phyloP scores from a whole-genome alignment of 2,797 vertebrate genomes.

The Sparus aurata region DNA sequence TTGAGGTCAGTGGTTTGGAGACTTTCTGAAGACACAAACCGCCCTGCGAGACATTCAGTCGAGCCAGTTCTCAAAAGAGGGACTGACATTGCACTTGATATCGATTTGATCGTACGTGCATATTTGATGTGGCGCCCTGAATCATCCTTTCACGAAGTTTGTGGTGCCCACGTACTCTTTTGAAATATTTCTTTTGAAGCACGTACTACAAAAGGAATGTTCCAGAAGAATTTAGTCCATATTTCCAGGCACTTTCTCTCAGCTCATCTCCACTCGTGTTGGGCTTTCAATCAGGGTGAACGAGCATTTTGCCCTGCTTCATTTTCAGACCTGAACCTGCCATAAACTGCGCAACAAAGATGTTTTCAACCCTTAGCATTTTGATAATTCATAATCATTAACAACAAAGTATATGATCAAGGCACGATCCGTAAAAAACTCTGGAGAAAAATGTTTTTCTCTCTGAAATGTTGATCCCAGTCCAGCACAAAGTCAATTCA shows the following conservation, averaged over 20 bases:
- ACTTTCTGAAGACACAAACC: background rate
- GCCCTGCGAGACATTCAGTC: background rate
- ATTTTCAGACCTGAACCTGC: conserved; percentile 17
- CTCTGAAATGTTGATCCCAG: no score
- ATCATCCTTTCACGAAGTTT: conserved; percentile 25
- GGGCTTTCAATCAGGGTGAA: conserved; percentile 22
- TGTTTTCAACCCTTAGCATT: background rate
- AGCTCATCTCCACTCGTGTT: conserved; percentile 17
- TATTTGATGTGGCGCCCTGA: conserved; percentile 26
- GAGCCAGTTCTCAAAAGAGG: background rate
- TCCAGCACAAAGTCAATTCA: no score
- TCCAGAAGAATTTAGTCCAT: conserved; percentile 1
- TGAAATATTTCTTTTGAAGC: conserved; percentile 52
- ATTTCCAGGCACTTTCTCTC: conserved; percentile 31
- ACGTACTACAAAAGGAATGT: conserved; percentile 47
- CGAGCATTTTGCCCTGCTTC: conserved; percentile 17
- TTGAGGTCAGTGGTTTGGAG: conserved; percentile 1
- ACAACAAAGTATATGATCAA: background rate
- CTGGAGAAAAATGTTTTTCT: background rate
- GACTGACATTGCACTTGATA: background rate
- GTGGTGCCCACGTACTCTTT: conserved; percentile 13
- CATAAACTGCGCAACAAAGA: background rate
- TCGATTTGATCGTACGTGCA: conserved; percentile 30
- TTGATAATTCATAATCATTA: conserved; percentile 5
- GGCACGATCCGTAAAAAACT: background rate